Evolutionary conservation across 1,140 invertebrate genomes (phyloP), one percentile per base, ranked within the genome.

Genomic region (Sweltsa coloradensis): DNA sequence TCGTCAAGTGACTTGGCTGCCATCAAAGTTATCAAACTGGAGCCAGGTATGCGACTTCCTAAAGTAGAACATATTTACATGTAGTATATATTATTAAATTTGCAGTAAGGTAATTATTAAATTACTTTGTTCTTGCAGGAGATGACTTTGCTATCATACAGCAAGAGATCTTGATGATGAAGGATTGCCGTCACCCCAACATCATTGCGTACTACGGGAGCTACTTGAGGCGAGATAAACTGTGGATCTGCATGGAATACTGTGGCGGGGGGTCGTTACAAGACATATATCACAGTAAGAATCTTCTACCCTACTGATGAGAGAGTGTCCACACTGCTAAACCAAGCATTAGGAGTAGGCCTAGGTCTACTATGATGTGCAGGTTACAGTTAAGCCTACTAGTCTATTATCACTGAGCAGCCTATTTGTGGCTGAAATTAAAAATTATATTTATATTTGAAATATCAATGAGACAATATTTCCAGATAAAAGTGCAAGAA

Each of bases 231-330:
- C 69, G 89, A 56, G 94, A 97, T 60, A 95, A 96, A 67, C 70
- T 99, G 41, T 99, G 96, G 96, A 99, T 99, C 60, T 96, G 93
- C 57, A 99, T 99, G 96, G 96, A 99, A 68, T 98, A 89, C 65
- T 99, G 96, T 69, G 94, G 93, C 16, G 95, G 95, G 37, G 93
- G 94, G 26, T 97, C 93, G 41, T 74, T 99, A 49, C 93, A 97
- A 70, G 93, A 97, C 66, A 90, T 91, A 60, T 94, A 93, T 73
- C 85, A 91, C 57, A 83, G 86, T 91, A 71, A 73, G 76, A n/a
- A n/a, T n/a, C n/a, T n/a, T n/a, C n/a, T n/a, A n/a, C n/a, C n/a
- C n/a, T n/a, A n/a, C n/a, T n/a, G n/a, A n/a, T n/a, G n/a, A n/a
- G n/a, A n/a, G n/a, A n/a, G n/a, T n/a, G n/a, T n/a, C n/a, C n/a